A percentile compares a stretch with the other conserved stretches of the same genome.
Conservation (phyloP, 1,140 invertebrate species). For the Panulirus ornatus region DNA sequence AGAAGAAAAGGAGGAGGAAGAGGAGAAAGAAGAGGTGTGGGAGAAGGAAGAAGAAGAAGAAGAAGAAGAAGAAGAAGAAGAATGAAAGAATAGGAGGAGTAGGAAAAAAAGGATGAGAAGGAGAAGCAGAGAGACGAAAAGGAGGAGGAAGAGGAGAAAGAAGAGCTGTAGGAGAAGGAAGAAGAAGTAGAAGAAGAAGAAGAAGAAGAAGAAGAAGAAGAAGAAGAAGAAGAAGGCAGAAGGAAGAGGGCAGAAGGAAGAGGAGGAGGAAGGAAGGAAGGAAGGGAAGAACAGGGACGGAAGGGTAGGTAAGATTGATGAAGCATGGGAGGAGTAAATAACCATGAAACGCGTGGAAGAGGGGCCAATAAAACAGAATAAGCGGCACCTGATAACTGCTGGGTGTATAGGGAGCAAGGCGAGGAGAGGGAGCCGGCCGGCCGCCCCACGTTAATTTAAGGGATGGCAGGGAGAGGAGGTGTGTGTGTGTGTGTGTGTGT, state of each 20-base stretch:
- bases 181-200: not conserved
- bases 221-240: not conserved
- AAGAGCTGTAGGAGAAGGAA: not conserved
- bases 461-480: too few relatives aligned
- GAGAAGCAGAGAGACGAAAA: not conserved
- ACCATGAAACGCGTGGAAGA: not conserved
- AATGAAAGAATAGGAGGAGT: not conserved
- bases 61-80: not conserved
- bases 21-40: too few relatives aligned
- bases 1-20: too few relatives aligned
- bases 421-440: not conserved
- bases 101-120: not conserved
- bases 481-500: too few relatives aligned
- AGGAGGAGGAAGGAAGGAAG: not conserved
- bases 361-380: not conserved
- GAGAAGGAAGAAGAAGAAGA: too few relatives aligned
- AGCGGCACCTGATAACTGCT: not conserved
- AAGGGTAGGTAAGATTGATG: not conserved
- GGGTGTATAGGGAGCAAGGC: not conserved
- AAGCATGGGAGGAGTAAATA: not conserved
- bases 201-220: not conserved
- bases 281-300: not conserved
- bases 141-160: not conserved
- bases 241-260: not conserved
- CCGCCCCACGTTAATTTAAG: not conserved